These are phyloP conservation scores for Menidia menidia DNA, from an alignment of 2,797 vertebrate genomes.

Conservation along the genomic window DNA sequence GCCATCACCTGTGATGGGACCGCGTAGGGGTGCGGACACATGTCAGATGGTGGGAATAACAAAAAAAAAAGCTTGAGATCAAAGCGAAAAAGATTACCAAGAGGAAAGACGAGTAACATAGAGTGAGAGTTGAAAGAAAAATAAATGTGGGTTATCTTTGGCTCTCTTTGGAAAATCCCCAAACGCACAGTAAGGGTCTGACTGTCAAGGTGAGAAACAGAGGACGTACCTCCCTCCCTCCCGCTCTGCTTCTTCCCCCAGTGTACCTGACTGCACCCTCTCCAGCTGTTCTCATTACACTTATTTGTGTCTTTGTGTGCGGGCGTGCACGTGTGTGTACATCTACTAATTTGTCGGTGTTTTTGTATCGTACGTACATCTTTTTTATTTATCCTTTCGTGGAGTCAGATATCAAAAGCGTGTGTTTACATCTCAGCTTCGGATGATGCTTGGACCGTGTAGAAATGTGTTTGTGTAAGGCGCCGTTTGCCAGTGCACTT, in stretches of 20 bases:
- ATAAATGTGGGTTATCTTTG: slow-evolving; percentile 41
- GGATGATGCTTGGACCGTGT: neutral
- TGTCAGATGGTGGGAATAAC: slow-evolving; percentile 12
- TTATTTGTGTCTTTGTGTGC: slow-evolving; percentile 16
- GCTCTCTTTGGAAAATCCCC: slow-evolving; percentile 81
- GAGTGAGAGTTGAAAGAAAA: slow-evolving; percentile 20
- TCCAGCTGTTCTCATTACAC: slow-evolving; percentile 76
- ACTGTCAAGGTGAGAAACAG: slow-evolving; percentile 82
- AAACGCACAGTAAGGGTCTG: slow-evolving; percentile 70
- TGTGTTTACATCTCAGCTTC: neutral
- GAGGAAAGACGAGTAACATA: neutral
- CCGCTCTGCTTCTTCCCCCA: slow-evolving; percentile 38
- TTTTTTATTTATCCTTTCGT: slow-evolving; percentile 30
- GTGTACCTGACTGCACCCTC: slow-evolving; percentile 50
- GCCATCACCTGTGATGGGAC: slow-evolving; percentile 11
- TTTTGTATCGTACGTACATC: slow-evolving; percentile 4
- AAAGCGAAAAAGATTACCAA: neutral
- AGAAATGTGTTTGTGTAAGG: neutral
- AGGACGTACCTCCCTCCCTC: slow-evolving; percentile 70
- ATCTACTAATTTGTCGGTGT: slow-evolving; percentile 23
- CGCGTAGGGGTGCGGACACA: slow-evolving; percentile 18
- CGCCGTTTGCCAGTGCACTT: neutral
- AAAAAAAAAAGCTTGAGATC: neutral
- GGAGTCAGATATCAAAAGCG: neutral
- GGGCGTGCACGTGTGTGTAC: neutral